Base-by-base conservation (phyloP, 2,888 invertebrate species). In the Diloba caeruleocephala region DNA sequence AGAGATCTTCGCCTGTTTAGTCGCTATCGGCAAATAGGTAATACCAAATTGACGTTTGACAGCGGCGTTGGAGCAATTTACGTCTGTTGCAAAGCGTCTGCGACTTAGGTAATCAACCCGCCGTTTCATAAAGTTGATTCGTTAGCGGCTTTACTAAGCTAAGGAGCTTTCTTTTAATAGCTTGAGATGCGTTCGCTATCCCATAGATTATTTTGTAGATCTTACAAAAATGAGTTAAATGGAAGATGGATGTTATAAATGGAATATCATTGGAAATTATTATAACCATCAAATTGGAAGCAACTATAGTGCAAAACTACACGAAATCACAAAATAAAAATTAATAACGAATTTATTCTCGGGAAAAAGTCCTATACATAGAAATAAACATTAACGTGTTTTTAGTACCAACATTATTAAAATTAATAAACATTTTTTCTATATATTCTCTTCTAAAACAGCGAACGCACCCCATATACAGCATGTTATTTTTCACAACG, bases 401-500 rank as follows among this genome's bases (percentile, higher is more conserved):
- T 38, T 28, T 17, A 28, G 28, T 26, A 38, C 38, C 38, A 17
- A 38, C 10, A 10, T 39, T 29, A 3, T 12, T 10, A 19, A 39
- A 19, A 14, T n/a, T n/a, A n/a, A n/a, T 7, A 10, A 21, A 19
- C 19, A 25, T 36, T 25, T 28, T 8, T 19, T 15, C 7, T n/a
- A 19, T 13, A 25, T 36, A 14, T 28, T 8, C 10, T 15, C 7
- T n/a, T 25, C n/a, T 25, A 8, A 25, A 8, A 25, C 25, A 34
- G 19, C 61, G 65, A 62, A 29, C 62, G 42, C 39, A 29, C 36
- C 59, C 39, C 53, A 15, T 34, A 63, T 57, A 67, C 60, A 61
- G 66, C 58, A 59, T 60, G 60, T 51, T 45, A 29, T 26, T 60
- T 61, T 55, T 41, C 57, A 74, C 56, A 68, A 76, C 71, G 60